Evolutionary conservation across 2,888 invertebrate species (phyloP).

Genomic region (Sepiola atlantica): DNA sequence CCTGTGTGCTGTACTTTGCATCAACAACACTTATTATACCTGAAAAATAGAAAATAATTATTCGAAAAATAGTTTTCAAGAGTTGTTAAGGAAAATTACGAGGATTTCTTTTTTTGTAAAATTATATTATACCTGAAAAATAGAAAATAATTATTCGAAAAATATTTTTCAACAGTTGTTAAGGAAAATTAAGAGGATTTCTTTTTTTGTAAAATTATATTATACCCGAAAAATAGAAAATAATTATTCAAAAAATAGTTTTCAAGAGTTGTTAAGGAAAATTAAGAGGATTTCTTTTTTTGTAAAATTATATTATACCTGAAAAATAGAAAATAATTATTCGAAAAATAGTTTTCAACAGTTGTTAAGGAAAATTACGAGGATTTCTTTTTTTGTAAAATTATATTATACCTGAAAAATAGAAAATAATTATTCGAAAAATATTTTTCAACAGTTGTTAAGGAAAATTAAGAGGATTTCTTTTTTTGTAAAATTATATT

Average conservation of each 20-base stretch:
- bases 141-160: neutral
- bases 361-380: too few relatives aligned
- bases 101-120: too few relatives aligned
- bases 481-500: conserved; percentile 57
- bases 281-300: too few relatives aligned
- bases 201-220: conserved; percentile 57
- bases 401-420: conserved; percentile 72
- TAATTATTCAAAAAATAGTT: neutral
- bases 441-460: too few relatives aligned
- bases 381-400: too few relatives aligned
- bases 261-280: too few relatives aligned
- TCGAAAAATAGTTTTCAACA: too few relatives aligned
- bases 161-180: too few relatives aligned
- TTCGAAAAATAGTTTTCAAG: too few relatives aligned
- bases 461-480: too few relatives aligned
- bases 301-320: conserved; percentile 70
- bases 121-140: conserved; percentile 72
- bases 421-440: neutral
- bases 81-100: too few relatives aligned
- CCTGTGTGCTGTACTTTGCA: conserved; percentile 76
- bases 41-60: conserved; percentile 54
- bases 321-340: conserved; percentile 52
- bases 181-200: too few relatives aligned
- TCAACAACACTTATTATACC: conserved; percentile 77
- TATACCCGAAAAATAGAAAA: conserved; percentile 68